These are phyloP conservation scores for Hydrozoanthus tunicans DNA, from an alignment of 64 coral and sea anemone species.

Conservation along the genomic window DNA sequence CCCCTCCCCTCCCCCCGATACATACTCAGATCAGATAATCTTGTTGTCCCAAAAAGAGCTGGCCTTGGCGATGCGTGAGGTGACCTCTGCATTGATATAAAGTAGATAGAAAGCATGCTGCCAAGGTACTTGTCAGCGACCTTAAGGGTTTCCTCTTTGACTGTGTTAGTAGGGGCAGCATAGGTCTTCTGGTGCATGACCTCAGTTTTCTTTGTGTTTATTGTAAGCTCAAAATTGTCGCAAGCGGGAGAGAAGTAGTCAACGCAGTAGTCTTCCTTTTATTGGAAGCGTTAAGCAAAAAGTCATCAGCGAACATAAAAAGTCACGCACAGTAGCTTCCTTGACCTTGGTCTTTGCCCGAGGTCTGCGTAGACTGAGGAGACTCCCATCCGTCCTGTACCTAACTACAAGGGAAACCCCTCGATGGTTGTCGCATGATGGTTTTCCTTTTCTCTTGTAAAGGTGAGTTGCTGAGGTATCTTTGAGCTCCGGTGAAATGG, in stretches of 20 bases:
- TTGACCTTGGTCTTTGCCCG: slow-evolving; percentile 18
- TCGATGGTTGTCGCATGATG: slow-evolving; percentile 10
- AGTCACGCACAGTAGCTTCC: not conserved
- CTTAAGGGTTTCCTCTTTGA: slow-evolving; percentile 8
- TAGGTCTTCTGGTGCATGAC: not conserved
- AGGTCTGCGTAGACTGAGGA: not conserved
- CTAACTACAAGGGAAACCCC: slow-evolving; percentile 4
- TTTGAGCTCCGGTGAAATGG: not conserved
- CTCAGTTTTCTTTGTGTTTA: not conserved
- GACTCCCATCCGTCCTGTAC: not conserved
- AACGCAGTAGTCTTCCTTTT: not conserved
- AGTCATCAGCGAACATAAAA: slow-evolving; percentile 2
- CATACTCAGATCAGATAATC: too few relatives aligned
- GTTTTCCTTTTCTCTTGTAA: slow-evolving; percentile 17
- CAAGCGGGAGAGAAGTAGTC: not conserved
- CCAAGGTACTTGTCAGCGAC: not conserved
- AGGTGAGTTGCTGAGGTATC: not conserved
- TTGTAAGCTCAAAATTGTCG: not conserved
- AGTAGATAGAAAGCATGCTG: not conserved
- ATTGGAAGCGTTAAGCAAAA: not conserved
- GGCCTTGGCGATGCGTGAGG: not conserved
- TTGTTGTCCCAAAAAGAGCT: too few relatives aligned
- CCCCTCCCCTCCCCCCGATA: too few relatives aligned
- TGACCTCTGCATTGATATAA: not conserved
- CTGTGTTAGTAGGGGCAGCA: not conserved